Percentiles rank a stretch among this genome's conserved stretches.
Conservation (phyloP, 2,113 vertebrate genomes). For the Mystacornis crossleyi region DNA sequence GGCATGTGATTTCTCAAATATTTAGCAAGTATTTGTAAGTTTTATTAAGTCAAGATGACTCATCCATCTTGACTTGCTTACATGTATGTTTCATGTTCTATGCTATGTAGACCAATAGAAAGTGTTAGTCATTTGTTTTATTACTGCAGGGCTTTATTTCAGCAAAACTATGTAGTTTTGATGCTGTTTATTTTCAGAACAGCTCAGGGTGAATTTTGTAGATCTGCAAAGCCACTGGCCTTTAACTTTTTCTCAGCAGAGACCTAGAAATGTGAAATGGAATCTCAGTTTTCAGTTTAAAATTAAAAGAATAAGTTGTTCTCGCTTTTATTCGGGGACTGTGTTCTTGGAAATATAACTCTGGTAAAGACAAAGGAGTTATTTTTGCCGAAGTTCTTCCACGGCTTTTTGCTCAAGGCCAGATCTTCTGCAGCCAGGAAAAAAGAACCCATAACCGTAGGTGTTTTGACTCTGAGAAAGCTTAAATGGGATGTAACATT, state of each 20-base stretch:
- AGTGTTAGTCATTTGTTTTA: slow-evolving; percentile 47
- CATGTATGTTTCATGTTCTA: slow-evolving; percentile 23
- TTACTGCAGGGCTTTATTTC: neutral
- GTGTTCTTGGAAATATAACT: neutral
- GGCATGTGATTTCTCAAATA: slow-evolving; percentile 51
- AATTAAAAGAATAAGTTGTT: neutral
- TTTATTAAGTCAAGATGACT: slow-evolving; percentile 62
- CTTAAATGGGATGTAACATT: neutral
- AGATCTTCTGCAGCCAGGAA: neutral
- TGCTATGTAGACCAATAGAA: slow-evolving; percentile 25
- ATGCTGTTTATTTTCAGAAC: slow-evolving; percentile 39
- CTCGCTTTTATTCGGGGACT: neutral
- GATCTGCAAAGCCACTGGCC: neutral
- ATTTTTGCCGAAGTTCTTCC: neutral
- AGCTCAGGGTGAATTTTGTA: neutral
- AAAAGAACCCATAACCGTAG: neutral
- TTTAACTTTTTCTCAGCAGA: neutral
- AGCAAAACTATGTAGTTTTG: neutral
- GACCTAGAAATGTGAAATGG: neutral
- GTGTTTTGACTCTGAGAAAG: neutral
- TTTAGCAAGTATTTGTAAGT: slow-evolving; percentile 52
- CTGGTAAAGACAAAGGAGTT: neutral
- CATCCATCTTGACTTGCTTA: slow-evolving; percentile 51
- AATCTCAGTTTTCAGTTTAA: slow-evolving; percentile 43
- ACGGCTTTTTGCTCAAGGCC: neutral